Evolutionary conservation across 2,113 vertebrate species (phyloP).

Genomic region (Serilophus lunatus): DNA sequence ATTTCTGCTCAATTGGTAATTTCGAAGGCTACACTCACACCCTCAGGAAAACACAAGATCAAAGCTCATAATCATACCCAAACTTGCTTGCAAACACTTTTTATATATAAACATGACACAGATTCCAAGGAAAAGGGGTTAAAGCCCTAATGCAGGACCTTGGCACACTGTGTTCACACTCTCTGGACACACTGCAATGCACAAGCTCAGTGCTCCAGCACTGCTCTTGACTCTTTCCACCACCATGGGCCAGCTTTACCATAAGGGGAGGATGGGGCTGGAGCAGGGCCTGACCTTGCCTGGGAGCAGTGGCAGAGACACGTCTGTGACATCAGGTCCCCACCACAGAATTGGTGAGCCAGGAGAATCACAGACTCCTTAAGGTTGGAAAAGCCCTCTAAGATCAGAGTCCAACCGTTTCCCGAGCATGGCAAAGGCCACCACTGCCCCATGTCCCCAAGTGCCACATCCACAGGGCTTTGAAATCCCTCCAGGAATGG

Average conservation of each 20-base stretch:
- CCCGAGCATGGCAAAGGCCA: neutral
- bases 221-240: neutral
- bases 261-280: rapidly evolving
- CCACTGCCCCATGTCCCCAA: neutral
- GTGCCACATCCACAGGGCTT: rapidly evolving
- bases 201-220: neutral
- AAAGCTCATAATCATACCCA: slow-evolving; percentile 44
- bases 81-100: neutral
- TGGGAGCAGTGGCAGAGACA: neutral
- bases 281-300: neutral
- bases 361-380: neutral
- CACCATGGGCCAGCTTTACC: rapidly evolving
- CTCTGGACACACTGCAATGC: neutral
- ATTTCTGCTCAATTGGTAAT: slow-evolving; percentile 35
- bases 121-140: neutral
- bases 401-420: neutral
- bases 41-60: slow-evolving; percentile 55
- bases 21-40: slow-evolving; percentile 25
- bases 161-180: rapidly evolving
- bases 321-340: neutral
- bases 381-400: neutral
- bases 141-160: neutral
- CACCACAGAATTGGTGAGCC: neutral
- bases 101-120: neutral
- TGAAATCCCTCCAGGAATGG: neutral